Evolutionary conservation across 1,140 invertebrate genomes (phyloP).

Genomic region (Psilanteris sp.): DNA sequence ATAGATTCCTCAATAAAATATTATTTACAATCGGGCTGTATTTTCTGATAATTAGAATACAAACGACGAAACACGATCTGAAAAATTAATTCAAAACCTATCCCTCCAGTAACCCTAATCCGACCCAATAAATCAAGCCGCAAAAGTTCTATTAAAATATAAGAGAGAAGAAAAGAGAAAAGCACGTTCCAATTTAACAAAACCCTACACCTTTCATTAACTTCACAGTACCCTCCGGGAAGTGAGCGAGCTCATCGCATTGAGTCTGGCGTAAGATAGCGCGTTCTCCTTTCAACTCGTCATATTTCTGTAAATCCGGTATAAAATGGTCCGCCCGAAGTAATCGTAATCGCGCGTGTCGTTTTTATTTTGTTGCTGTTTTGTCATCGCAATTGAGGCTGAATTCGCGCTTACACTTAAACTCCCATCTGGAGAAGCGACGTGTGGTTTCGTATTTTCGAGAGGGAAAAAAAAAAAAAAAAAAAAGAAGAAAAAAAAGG

Average conservation of each 20-base stretch:
- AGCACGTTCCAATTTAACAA: slow-evolving; percentile 8
- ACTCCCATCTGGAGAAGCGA: slow-evolving; percentile 63
- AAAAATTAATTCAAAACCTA: neutral
- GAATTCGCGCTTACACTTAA: slow-evolving; percentile 71
- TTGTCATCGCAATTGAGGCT: slow-evolving; percentile 39
- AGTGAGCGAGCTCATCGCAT: slow-evolving; percentile 11
- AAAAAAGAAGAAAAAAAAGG: no score
- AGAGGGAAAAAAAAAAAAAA: no score
- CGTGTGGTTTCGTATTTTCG: slow-evolving; percentile 72
- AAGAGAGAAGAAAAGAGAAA: neutral
- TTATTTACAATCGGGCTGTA: no score
- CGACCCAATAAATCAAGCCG: slow-evolving; percentile 1
- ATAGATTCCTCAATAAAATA: no score
- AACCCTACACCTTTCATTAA: slow-evolving; percentile 27
- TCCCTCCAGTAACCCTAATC: neutral
- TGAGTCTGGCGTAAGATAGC: neutral
- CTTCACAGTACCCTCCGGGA: neutral
- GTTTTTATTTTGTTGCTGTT: slow-evolving; percentile 45
- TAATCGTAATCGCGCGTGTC: slow-evolving; percentile 63
- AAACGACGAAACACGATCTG: no score
- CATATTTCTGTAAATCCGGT: slow-evolving; percentile 1
- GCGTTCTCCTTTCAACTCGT: slow-evolving; percentile 1
- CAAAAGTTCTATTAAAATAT: slow-evolving; percentile 6
- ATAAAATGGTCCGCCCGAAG: slow-evolving; percentile 69
- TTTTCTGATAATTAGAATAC: no score